Evolutionary conservation across 2,113 vertebrate genomes (phyloP), one percentile per base, ranked within the genome.

Genomic region (Bos javanicus): DNA sequence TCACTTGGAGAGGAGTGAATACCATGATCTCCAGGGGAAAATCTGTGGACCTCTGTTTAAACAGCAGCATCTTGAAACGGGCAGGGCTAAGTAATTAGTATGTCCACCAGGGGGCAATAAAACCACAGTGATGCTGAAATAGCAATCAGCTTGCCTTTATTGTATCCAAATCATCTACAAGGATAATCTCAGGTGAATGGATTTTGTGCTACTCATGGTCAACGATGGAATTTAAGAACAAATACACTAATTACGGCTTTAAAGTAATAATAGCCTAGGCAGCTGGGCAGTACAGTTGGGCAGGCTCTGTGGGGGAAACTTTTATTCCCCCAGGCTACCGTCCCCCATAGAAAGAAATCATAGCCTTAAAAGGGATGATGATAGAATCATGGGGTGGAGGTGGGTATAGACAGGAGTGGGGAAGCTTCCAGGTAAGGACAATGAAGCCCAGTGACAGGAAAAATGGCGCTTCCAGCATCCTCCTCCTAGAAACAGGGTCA

Each of bases 51-150:
- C 46, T 28, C 10, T n/a, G 4, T 26, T 88, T 33, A 11, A 93
- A 84, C n/a, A 80, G 56, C 9, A 46, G 43, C 9, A 46, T 90
- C 50, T 89, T 78, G 26, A 7, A 85, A 48, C 1, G 1, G 30
- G 11, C 10, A 7, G 16, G 92, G 95, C 52, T 95, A 92, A 98
- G 87, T 94, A 95, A 91, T 97, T 90, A 98, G 97, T 87, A n/a
- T 23, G 25, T 67, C 97, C 98, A 98, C 98, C 94, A 95, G 97
- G 97, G 16, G 92, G 97, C 98, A 98, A 94, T 97, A 87, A 96
- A 67, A 97, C 82, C 87, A 81, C 94, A 96, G 95, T 15, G 57
- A 96, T 89, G 90, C 74, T 80, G 57, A 50, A 59, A 36, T 74
- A 60, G 56, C 28, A 91, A 46, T 23, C 26, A 10, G 5, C 71